Evolutionary conservation across 2,888 invertebrate genomes (phyloP).

Genomic region (Callinectes sapidus): DNA sequence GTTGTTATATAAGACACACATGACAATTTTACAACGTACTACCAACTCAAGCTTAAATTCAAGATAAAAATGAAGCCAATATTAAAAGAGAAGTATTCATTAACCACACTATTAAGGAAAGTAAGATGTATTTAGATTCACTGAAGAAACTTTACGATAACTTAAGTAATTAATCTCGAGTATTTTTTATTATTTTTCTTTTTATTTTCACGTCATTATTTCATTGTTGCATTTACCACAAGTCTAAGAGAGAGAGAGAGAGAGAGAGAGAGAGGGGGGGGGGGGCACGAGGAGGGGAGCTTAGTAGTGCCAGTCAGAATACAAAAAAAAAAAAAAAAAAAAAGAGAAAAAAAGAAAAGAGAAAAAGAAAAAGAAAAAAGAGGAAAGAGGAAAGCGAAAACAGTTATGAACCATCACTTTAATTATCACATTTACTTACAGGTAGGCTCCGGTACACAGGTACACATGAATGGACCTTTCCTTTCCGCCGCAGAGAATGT

Average conservation of each 20-base stretch:
- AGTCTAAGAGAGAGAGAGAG: background rate
- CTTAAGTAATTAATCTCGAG: background rate
- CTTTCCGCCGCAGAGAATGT: too few relatives aligned
- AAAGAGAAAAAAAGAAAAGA: too few relatives aligned
- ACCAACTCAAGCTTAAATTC: background rate
- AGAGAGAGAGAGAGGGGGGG: background rate
- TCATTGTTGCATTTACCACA: background rate
- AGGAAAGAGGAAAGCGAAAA: too few relatives aligned
- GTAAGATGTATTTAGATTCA: background rate
- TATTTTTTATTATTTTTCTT: background rate
- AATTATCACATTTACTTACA: background rate
- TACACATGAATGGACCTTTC: too few relatives aligned
- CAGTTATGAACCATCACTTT: background rate
- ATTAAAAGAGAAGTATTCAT: background rate
- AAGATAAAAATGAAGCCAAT: background rate
- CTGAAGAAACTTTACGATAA: background rate
- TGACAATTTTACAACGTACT: background rate
- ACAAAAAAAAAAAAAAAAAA: too few relatives aligned
- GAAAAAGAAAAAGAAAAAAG: too few relatives aligned
- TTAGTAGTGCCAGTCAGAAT: too few relatives aligned
- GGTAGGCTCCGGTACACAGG: background rate
- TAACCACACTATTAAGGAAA: too few relatives aligned
- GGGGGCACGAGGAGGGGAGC: background rate
- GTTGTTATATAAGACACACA: background rate
- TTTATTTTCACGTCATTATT: background rate